A percentile compares a stretch with the other conserved stretches of the same genome.
phyloP scores from a whole-genome alignment of 1,140 invertebrate genomes.

The Euschistus heros region DNA sequence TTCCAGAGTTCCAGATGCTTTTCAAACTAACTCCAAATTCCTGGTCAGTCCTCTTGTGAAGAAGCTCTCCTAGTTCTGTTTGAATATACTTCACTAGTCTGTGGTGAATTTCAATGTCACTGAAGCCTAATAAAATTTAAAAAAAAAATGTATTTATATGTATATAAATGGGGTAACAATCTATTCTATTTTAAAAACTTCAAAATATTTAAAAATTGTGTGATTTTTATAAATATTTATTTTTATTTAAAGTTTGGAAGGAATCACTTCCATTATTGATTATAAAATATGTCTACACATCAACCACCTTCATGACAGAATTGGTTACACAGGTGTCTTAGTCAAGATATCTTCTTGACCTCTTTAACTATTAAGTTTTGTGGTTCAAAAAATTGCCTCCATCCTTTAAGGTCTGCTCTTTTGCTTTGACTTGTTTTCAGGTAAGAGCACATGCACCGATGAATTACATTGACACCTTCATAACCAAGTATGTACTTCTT shows the following conservation, averaged over 20 bases:
- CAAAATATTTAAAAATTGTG: background rate
- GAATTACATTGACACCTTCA: no score
- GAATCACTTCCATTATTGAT: no score
- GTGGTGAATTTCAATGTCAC: background rate
- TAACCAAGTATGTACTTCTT: no score
- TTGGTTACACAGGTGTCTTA: no score
- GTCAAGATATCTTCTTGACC: no score
- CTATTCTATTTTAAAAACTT: background rate
- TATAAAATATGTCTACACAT: no score
- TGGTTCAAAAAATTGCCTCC: no score
- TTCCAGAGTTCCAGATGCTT: constrained; percentile 39
- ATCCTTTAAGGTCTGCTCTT: no score
- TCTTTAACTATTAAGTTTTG: no score
- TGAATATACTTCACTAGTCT: background rate
- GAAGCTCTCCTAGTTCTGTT: background rate
- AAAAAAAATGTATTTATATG: background rate
- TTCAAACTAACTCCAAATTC: background rate
- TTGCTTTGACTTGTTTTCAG: no score
- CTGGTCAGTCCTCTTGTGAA: background rate
- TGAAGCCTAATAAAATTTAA: background rate
- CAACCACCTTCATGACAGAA: no score
- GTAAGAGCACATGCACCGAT: no score
- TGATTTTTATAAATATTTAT: background rate
- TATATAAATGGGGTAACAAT: background rate
- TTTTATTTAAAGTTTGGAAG: background rate